Evolutionary conservation across 1,140 invertebrate genomes (phyloP), one percentile per base, ranked within the genome.

Genomic region (Drosophila orena): DNA sequence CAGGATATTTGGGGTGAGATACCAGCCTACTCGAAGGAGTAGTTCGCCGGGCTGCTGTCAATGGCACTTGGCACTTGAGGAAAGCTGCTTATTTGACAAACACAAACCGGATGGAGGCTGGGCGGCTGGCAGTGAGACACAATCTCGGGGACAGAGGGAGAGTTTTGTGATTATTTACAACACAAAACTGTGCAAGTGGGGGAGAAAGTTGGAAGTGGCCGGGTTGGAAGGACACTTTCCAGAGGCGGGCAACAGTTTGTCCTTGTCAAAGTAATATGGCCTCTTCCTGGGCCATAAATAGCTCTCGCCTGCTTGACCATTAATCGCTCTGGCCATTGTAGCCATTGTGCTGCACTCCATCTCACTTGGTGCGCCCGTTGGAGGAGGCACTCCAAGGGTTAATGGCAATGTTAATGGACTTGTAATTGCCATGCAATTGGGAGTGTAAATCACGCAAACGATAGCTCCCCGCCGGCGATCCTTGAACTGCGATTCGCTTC

Each of bases 321-420:
- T 70, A 70, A 70, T 70, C 66, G 66, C 27, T 35, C 35, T 20
- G 65, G 37, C 43, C 43, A 47, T 56, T 69, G 58, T 64, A 34
- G 34, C 68, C 40, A 68, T 68, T 71, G 50, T 69, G 42, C 44
- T 27, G 58, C 66, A 60, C 57, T 69, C 55, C 38, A 52, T 22
- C 15, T 22, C 15, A 4, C 30, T 12, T 7, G 30, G 2, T n/a
- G 3, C 24, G 4, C 17, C 17, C 5, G 4, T 50, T 11, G 62
- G 43, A 52, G 64, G 10, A 27, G 65, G 17, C 79, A 75, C 62
- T 88, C 42, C 70, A 66, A 79, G 81, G 65, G 70, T 88, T 88
- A 86, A 88, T 86, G 83, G 79, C 75, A 79, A 83, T 88, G 84
- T 88, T 88, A 88, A 88, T 88, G 80, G 79, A 66, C 83, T 68